Evolutionary conservation across 2,888 invertebrate genomes (phyloP), one percentile per base, ranked within the genome.

Genomic region (Dryococelus australis): DNA sequence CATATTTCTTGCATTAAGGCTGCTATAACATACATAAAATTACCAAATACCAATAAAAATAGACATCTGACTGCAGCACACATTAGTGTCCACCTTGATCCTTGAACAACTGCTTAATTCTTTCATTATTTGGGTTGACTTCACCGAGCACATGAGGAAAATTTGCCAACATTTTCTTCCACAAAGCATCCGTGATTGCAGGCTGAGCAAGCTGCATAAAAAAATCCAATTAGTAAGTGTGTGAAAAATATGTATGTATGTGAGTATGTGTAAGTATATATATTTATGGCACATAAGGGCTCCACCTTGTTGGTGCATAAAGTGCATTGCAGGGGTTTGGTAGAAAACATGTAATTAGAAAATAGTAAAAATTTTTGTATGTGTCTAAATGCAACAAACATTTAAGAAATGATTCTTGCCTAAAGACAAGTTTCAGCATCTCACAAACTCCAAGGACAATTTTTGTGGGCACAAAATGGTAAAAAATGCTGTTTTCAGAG

Each of bases 81-180:
- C 35, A 79, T 87, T 86, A 91, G 88, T 92, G 92, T 6, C 93
- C 93, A 24, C 93, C 93, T 90, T 93, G 93, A 87, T 93, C 91
- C 5, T 92, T 92, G 90, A 93, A 93, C 1, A 93, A 86, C 26
- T 91, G 87, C 85, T 90, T 87, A 85, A 93, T 93, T 35, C 90
- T 89, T 8, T 90, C 88, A 89, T 93, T 93, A 89, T 92, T 90
- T 16, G 92, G 92, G 89, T 93, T 93, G 13, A 91, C 90, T 5
- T 91, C 90, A 43, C 93, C 93, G 20, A 93, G 87, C 53, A 91
- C 91, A 84, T 92, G 91, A 12, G 93, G 92, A 86, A 91, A 90
- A 24, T 92, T 89, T 12, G 90, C 89, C 87, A 90, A 89, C 24
- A 92, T 86, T 53, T 90, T 90, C 16, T 89, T 88, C 92, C 92